Evolutionary conservation across 2,888 invertebrate genomes (phyloP).

Genomic region (Chirona hameri): DNA sequence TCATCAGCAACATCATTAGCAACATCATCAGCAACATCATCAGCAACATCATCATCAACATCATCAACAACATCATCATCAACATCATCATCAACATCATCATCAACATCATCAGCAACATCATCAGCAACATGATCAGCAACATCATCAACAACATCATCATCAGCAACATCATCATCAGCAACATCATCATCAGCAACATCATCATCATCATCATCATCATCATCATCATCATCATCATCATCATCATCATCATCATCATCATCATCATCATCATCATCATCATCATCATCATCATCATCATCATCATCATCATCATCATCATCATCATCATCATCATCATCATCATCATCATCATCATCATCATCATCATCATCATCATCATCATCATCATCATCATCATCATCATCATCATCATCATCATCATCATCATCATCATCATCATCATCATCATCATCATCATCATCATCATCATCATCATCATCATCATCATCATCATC

Average conservation of each 20-base stretch:
- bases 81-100: too few relatives aligned
- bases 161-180: too few relatives aligned
- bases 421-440: slow-evolving; percentile 22
- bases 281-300: slow-evolving; percentile 12
- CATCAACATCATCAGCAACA: too few relatives aligned
- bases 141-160: too few relatives aligned
- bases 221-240: slow-evolving; percentile 22
- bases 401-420: slow-evolving; percentile 22
- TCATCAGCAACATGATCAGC: too few relatives aligned
- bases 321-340: not conserved
- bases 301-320: slow-evolving; percentile 1
- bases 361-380: slow-evolving; percentile 22
- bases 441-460: slow-evolving; percentile 22
- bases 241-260: slow-evolving; percentile 6
- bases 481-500: slow-evolving; percentile 22
- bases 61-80: not conserved
- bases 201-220: too few relatives aligned
- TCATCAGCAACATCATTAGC: too few relatives aligned
- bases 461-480: slow-evolving; percentile 22
- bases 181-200: too few relatives aligned
- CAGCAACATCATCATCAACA: too few relatives aligned
- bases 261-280: slow-evolving; percentile 6
- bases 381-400: slow-evolving; percentile 22
- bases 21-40: too few relatives aligned
- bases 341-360: slow-evolving; percentile 12